Conservation (phyloP, 2,888 invertebrate species). For the Drosophila pegasa region DNA sequence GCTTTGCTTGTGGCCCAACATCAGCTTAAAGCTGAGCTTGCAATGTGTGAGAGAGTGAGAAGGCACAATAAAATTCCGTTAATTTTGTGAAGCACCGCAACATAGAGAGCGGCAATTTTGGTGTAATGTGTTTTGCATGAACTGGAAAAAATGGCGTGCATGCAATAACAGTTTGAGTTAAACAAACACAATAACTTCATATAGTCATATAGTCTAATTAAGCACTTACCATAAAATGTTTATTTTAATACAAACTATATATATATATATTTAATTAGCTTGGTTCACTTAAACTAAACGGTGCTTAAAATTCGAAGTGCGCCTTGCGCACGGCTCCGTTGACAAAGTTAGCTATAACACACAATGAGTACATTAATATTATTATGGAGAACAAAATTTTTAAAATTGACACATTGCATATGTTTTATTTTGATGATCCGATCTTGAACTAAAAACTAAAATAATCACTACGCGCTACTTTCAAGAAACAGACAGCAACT, state of each 20-base stretch:
- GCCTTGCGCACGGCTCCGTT: constrained; percentile 71
- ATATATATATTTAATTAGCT: constrained; percentile 5
- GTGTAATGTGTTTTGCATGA: constrained; percentile 19
- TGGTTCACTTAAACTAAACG: constrained; percentile 47
- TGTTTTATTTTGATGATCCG: constrained; percentile 23
- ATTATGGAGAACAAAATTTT: constrained; percentile 58
- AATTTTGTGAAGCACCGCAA: constrained; percentile 36
- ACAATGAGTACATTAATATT: constrained; percentile 59
- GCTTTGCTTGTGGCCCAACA: constrained; percentile 6
- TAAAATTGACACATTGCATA: constrained; percentile 46
- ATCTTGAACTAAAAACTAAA: constrained; percentile 58
- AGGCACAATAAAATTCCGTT: constrained; percentile 47
- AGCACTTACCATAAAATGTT: constrained; percentile 22
- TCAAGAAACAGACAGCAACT: constrained; percentile 34
- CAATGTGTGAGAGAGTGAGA: constrained; percentile 35
- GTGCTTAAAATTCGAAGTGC: constrained; percentile 65
- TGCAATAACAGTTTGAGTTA: constrained; percentile 6
- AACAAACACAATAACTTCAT: constrained; percentile 4
- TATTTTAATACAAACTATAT: constrained; percentile 23
- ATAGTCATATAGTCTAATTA: not conserved
- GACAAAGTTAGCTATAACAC: constrained; percentile 40
- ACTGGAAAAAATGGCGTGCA: constrained; percentile 35
- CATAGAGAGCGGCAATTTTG: constrained; percentile 18
- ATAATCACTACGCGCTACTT: constrained; percentile 25
- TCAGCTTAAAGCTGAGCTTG: constrained; percentile 37